phyloP scores from a whole-genome alignment of 1,140 invertebrate genomes.

The Cryptotermes secundus region DNA sequence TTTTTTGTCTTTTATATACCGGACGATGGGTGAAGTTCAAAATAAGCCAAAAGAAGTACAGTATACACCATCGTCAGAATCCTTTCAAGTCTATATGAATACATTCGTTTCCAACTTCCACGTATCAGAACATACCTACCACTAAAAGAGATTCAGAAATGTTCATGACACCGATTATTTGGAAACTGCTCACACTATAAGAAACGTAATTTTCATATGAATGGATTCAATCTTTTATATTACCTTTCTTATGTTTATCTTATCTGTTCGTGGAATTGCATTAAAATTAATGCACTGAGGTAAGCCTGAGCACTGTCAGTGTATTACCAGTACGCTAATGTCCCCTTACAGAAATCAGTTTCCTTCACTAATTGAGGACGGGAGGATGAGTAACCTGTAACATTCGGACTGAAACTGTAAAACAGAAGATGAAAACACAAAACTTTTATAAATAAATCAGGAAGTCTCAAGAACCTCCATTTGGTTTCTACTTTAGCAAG shows the following conservation, averaged over 20 bases:
- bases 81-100: too few species aligned
- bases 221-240: background rate
- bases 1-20: too few species aligned
- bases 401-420: background rate
- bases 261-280: too few species aligned
- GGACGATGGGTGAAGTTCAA: too few species aligned
- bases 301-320: too few species aligned
- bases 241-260: background rate
- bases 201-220: background rate
- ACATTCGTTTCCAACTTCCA: too few species aligned
- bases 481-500: conserved; percentile 29
- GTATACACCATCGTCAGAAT: too few species aligned
- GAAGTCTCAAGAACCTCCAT: conserved; percentile 28
- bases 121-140: too few species aligned
- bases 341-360: background rate
- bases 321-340: too few species aligned
- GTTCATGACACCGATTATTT: background rate
- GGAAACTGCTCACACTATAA: background rate
- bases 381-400: background rate
- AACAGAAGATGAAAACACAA: conserved; percentile 20
- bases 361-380: background rate
- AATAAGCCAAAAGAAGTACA: too few species aligned
- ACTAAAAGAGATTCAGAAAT: too few species aligned
- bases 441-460: conserved; percentile 36
- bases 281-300: too few species aligned